Evolutionary conservation across 1,140 invertebrate genomes (phyloP).

Genomic region (Samia ricini): DNA sequence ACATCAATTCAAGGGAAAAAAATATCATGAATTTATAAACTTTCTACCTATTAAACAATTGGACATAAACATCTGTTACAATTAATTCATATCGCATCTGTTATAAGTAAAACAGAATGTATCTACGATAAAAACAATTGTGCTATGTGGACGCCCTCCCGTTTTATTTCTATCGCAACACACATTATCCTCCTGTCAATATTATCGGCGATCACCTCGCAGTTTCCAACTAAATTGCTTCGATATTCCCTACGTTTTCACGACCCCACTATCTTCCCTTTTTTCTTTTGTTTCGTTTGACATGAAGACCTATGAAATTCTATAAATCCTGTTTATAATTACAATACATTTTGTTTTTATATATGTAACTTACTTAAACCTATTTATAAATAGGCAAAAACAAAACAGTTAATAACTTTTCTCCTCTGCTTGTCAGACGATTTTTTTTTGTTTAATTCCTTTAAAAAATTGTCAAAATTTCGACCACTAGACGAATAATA

Average conservation of each 20-base stretch:
- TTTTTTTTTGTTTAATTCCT: too few species aligned
- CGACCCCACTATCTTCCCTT: constrained; percentile 29
- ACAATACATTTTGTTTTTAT: neutral
- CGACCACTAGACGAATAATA: too few species aligned
- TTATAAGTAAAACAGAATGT: neutral
- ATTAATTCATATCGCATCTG: too few species aligned
- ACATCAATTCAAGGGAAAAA: too few species aligned
- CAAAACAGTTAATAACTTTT: too few species aligned
- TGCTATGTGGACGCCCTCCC: constrained; percentile 37
- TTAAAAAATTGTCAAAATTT: too few species aligned
- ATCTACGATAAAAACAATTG: constrained; percentile 21
- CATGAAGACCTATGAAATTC: neutral
- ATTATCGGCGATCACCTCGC: constrained; percentile 59
- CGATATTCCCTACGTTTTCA: constrained; percentile 28
- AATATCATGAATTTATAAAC: too few species aligned
- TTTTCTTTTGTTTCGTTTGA: constrained; percentile 18
- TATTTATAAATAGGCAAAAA: too few species aligned
- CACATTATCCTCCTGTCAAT: constrained; percentile 68
- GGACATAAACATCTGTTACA: too few species aligned
- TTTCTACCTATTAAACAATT: too few species aligned
- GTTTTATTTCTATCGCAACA: constrained; percentile 62
- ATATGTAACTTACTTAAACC: too few species aligned
- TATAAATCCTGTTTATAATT: neutral
- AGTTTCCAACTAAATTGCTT: constrained; percentile 51
- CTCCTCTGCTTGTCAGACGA: too few species aligned